Percentiles rank a stretch among this genome's conserved stretches.
These are phyloP conservation scores for Parapsyche elsis DNA, from an alignment of 1,140 invertebrate genomes.

Conservation along the genomic window DNA sequence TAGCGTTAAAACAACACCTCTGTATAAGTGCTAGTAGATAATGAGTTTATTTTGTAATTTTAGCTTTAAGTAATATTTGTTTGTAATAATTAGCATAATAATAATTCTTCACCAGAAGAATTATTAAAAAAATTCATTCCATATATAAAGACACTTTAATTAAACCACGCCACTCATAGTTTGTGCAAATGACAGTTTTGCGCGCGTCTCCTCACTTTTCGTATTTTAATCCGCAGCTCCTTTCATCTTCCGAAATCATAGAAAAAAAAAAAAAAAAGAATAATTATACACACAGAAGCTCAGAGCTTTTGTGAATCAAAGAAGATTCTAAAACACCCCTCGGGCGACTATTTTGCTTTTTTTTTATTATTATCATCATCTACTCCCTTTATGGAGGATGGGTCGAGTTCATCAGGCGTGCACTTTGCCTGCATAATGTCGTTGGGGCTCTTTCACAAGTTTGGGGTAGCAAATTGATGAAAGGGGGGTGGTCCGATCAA, in stretches of 20 bases:
- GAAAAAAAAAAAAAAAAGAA: not conserved
- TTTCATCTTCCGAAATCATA: not conserved
- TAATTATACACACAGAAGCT: not conserved
- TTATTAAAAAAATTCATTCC: too few relatives aligned
- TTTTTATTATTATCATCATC: not conserved
- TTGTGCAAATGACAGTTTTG: not conserved
- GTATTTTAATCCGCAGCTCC: not conserved
- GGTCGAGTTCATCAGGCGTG: not conserved
- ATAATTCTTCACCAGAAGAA: too few relatives aligned
- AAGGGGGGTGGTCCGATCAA: too few relatives aligned
- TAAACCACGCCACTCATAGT: not conserved
- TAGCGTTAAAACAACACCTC: too few relatives aligned
- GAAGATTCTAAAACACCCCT: not conserved
- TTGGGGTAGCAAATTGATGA: too few relatives aligned
- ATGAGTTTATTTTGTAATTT: too few relatives aligned
- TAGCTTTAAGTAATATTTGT: too few relatives aligned
- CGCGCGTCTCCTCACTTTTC: not conserved
- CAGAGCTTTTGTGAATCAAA: not conserved
- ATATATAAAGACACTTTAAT: not conserved
- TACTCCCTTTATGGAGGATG: too few relatives aligned
- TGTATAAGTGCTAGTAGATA: too few relatives aligned
- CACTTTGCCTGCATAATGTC: conserved; percentile 5
- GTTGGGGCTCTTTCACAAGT: not conserved
- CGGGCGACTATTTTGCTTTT: not conserved
- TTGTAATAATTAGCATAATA: too few relatives aligned